Base-by-base conservation (phyloP, 2,888 invertebrate genomes). In the Sinotaia quadrata region DNA sequence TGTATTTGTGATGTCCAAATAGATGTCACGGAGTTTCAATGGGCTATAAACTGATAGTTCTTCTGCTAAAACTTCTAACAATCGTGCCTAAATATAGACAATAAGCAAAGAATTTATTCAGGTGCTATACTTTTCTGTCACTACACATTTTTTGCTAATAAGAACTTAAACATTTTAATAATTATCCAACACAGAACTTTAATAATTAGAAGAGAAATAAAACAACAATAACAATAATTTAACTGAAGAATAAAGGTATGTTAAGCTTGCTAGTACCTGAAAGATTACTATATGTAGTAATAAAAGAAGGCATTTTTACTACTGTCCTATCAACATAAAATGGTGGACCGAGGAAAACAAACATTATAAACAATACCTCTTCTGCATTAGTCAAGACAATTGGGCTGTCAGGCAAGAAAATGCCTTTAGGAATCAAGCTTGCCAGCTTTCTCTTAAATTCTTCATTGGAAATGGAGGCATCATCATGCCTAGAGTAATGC, bases 1-100 rank as follows among this genome's bases (percentile, higher is more conserved):
- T 12, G 74, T 71, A 58, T 75, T 77, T 27, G 82, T 75, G 67
- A 84, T 78, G 62, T 83, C 83, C 31, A 83, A 54, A 68, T 86
- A 86, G 0, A 83, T 72, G 36, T 84, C 78, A 61, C 78, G 75
- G 47, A 85, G 73, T 52, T 76, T 72, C 29, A 72, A 65, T 0
- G 77, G 71, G 56, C 79, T 72, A 29, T 77, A 73, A 8, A 69
- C 62, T 33, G 65, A 52, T 58, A 86, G 71, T 31, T 85, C 84
- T n/a, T 69, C 66, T 51, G 73, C 72, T 12, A 84, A 62, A 31
- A 81, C 67, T 60, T 76, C 76, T 41, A 78, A 67, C 36, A 85
- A 70, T 49, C 75, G 72, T 27, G 54, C 61, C 65, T 65, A 31
- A 8, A 24, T 10, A 54, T 24, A 29, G 4, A 29, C 0, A 27